Conservation (phyloP, 37 sponge, comb jelly and placozoan genomes). For the Theonella swinhoei region DNA sequence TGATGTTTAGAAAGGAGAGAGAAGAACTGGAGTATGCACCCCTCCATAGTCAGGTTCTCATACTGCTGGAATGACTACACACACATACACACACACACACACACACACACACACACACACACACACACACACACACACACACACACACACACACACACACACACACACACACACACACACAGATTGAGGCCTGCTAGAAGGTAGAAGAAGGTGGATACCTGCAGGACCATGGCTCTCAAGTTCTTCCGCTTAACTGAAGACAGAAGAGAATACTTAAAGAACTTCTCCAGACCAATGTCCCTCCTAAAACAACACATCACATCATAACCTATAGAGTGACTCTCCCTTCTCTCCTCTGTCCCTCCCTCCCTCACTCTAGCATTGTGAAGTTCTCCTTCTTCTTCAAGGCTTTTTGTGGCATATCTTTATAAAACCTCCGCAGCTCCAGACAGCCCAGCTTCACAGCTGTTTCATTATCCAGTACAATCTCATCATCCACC, state of each 20-base stretch:
- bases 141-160: too few relatives aligned
- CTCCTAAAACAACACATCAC: too few relatives aligned
- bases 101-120: too few relatives aligned
- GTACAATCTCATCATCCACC: conserved; percentile 24
- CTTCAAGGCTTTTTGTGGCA: conserved; percentile 86
- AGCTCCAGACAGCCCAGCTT: conserved; percentile 88
- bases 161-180: too few relatives aligned
- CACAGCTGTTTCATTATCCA: conserved; percentile 76
- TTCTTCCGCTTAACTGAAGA: conserved; percentile 45
- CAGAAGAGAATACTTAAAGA: conserved; percentile 73
- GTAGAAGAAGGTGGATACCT: too few relatives aligned
- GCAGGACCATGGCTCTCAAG: conserved; percentile 21
- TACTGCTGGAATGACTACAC: conserved; percentile 70
- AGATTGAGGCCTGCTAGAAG: too few relatives aligned
- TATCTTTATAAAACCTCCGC: conserved; percentile 86
- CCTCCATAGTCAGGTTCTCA: conserved; percentile 74
- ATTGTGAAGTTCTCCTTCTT: conserved; percentile 89
- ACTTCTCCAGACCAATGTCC: conserved; percentile 86
- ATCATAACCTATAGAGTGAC: too few relatives aligned
- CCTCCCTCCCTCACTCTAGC: conserved; percentile 63
- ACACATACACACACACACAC: too few relatives aligned
- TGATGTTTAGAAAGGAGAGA: conserved; percentile 52
- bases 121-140: too few relatives aligned
- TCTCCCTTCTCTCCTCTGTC: too few relatives aligned
- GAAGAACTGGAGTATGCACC: conserved; percentile 87